phyloP scores from a whole-genome alignment of 2,797 vertebrate species.

The Tragelaphus eurycerus region DNA sequence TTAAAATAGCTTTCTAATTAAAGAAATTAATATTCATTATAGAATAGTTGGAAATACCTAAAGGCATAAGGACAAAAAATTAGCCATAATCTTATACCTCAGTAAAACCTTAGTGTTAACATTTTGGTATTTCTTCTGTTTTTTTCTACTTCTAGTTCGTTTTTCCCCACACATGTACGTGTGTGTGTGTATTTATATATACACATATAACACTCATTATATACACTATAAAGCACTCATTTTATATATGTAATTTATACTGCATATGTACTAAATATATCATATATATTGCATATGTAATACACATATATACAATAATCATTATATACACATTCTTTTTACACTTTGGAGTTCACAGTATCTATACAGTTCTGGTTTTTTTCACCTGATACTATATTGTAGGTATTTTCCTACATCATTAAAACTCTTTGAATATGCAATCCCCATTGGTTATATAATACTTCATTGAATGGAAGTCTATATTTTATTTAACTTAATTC shows the following conservation, averaged over 20 bases:
- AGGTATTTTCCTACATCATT: not conserved
- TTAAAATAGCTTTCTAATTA: not conserved
- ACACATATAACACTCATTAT: not conserved
- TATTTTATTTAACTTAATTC: not conserved
- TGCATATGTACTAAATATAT: not conserved
- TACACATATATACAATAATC: not conserved
- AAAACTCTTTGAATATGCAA: not conserved
- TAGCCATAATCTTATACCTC: not conserved
- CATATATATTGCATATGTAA: not conserved
- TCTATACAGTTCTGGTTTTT: not conserved
- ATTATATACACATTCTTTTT: not conserved
- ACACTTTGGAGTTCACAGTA: not conserved
- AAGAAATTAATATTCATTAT: not conserved
- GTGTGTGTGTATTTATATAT: not conserved
- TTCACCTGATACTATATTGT: not conserved
- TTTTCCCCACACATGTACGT: rapidly evolving
- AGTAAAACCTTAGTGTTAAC: not conserved
- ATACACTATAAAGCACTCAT: not conserved
- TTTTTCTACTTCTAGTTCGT: not conserved
- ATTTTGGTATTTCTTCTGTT: not conserved
- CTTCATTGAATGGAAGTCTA: not conserved
- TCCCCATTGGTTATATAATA: not conserved
- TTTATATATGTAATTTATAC: not conserved
- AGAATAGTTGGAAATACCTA: not conserved
- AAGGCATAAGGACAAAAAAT: not conserved